Evolutionary conservation across 2,888 invertebrate genomes (phyloP).

Genomic region (Cinara cedri): DNA sequence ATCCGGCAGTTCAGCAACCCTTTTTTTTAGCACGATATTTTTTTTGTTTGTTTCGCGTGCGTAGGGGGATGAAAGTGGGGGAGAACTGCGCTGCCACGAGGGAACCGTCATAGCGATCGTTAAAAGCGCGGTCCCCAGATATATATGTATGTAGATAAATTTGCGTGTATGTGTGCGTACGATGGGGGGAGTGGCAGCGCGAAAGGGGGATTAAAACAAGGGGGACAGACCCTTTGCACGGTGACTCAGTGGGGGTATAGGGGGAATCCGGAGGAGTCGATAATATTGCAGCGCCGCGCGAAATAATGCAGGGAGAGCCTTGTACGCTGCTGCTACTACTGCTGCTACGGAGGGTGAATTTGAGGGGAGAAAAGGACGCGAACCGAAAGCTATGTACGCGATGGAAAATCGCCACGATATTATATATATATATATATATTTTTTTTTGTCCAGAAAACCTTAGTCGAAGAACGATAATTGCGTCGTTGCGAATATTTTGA

Average conservation of each 20-base stretch:
- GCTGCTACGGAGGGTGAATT: constrained; percentile 14
- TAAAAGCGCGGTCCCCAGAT: constrained; percentile 36
- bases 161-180: neutral
- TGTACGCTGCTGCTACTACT: neutral
- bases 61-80: constrained; percentile 25
- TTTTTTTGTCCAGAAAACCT: constrained; percentile 16
- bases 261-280: constrained; percentile 54
- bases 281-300: constrained; percentile 34
- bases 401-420: neutral
- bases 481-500: neutral
- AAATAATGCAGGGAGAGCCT: constrained; percentile 50
- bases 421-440: neutral
- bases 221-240: constrained; percentile 51
- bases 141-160: constrained; percentile 4
- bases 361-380: constrained; percentile 44
- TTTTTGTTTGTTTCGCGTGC: constrained; percentile 10
- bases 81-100: constrained; percentile 43
- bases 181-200: constrained; percentile 36
- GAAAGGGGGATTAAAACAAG: constrained; percentile 57
- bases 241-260: constrained; percentile 57
- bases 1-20: constrained; percentile 45
- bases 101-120: constrained; percentile 53
- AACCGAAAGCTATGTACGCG: constrained; percentile 38
- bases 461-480: neutral
- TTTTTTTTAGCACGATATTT: constrained; percentile 37